Conservation (phyloP, 1,140 invertebrate species). For the Bombus haemorrhoidalis region DNA sequence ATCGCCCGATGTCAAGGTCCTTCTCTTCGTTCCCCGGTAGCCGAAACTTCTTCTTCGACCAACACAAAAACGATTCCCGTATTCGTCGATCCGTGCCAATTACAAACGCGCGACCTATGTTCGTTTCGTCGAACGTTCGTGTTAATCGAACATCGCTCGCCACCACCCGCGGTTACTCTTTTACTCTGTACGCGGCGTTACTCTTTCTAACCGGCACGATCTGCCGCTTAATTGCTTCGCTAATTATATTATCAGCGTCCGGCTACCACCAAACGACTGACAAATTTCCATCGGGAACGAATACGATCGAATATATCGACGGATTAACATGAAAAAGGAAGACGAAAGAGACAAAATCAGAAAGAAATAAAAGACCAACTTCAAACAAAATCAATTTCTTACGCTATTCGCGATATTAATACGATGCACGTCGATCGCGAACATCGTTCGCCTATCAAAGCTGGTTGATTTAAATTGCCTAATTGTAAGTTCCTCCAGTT, state of each 20-base stretch:
- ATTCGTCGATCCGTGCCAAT: slow-evolving; percentile 21
- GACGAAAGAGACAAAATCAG: neutral
- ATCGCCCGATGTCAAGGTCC: slow-evolving; percentile 58
- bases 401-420: slow-evolving; percentile 26
- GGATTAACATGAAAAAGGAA: neutral
- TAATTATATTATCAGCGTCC: neutral
- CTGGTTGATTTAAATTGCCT: slow-evolving; percentile 67
- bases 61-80: neutral
- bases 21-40: slow-evolving; percentile 12
- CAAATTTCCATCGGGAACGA: neutral
- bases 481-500: slow-evolving; percentile 66
- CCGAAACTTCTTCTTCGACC: slow-evolving; percentile 10
- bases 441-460: neutral
- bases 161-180: slow-evolving; percentile 15
- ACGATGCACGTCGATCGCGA: neutral
- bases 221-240: neutral
- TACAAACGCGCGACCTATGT: slow-evolving; percentile 9
- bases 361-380: neutral
- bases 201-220: neutral
- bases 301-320: neutral
- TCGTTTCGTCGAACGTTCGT: slow-evolving; percentile 15
- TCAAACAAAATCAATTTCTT: slow-evolving; percentile 24
- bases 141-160: slow-evolving; percentile 6
- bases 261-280: neutral
- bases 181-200: neutral